These are phyloP conservation scores for Tupaia tana DNA, from an alignment of 2,113 vertebrate species.

Conservation along the genomic window DNA sequence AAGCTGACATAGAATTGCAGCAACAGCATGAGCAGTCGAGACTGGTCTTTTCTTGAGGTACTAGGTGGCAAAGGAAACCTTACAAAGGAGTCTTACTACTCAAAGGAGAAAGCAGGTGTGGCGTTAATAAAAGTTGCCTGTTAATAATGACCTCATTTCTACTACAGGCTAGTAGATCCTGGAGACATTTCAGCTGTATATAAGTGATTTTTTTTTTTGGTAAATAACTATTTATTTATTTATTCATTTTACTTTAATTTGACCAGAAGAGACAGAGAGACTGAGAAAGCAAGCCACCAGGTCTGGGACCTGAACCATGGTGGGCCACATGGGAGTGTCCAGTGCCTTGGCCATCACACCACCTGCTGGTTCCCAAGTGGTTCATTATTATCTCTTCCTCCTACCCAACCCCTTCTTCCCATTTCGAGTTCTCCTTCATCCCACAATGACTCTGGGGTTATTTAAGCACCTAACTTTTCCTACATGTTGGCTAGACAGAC, in stretches of 20 bases:
- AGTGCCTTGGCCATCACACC: no score
- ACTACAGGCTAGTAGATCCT: background rate
- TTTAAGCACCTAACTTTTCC: conserved; percentile 15
- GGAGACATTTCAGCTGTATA: background rate
- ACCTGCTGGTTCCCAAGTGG: no score
- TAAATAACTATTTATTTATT: no score
- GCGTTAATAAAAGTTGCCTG: background rate
- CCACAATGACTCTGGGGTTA: conserved; percentile 3
- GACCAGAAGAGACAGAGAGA: no score
- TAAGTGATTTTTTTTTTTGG: background rate
- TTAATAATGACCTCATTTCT: conserved; percentile 39
- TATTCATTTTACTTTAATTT: no score
- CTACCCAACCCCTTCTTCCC: no score
- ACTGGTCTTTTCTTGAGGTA: background rate
- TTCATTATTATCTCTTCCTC: background rate
- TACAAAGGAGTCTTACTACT: background rate
- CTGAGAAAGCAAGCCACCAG: no score
- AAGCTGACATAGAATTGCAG: background rate
- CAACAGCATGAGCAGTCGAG: background rate
- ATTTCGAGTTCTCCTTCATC: background rate
- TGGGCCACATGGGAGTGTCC: no score
- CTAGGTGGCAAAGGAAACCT: conserved; percentile 28
- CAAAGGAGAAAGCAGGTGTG: conserved; percentile 19
- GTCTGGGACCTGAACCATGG: no score
- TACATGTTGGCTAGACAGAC: background rate